Conservation (phyloP, 2,888 invertebrate genomes). For the Drosophila mettleri region DNA sequence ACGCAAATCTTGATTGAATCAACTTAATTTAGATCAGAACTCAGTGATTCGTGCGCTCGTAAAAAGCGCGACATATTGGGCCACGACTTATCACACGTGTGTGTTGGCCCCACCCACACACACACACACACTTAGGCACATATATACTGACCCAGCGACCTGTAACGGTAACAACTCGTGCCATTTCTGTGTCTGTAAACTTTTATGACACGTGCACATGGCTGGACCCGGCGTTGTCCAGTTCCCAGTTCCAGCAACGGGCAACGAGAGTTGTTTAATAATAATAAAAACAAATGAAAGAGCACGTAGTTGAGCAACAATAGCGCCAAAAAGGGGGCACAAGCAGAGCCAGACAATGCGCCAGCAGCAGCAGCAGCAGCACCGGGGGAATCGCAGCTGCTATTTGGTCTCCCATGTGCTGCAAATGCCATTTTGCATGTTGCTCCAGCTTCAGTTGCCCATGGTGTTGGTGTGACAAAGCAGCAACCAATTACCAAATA, state of each 20-base stretch:
- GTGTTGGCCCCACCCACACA: conserved; percentile 21
- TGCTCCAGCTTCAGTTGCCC: conserved; percentile 31
- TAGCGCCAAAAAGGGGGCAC: conserved; percentile 34
- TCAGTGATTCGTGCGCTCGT: conserved; percentile 77
- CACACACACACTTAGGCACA: conserved; percentile 26
- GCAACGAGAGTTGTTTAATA: conserved; percentile 76
- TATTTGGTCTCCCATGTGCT: conserved; percentile 45
- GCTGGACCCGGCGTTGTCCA: conserved; percentile 36
- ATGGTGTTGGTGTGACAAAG: conserved; percentile 71
- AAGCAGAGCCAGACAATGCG: conserved; percentile 7
- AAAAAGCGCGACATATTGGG: conserved; percentile 78
- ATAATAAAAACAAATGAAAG: conserved; percentile 80
- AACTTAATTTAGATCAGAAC: conserved; percentile 77
- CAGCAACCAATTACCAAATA: conserved; percentile 80
- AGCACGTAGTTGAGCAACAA: conserved; percentile 75
- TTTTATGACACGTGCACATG: conserved; percentile 77
- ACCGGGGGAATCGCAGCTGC: conserved; percentile 27
- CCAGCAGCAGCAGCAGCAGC: background rate
- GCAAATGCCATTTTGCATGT: conserved; percentile 75
- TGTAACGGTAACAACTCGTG: conserved; percentile 63
- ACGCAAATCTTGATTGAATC: conserved; percentile 79
- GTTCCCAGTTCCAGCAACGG: conserved; percentile 56
- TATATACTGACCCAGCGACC: conserved; percentile 58
- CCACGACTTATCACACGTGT: conserved; percentile 76
- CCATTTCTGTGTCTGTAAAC: conserved; percentile 71